phyloP scores from a whole-genome alignment of 2,113 vertebrate species.

The Apteryx owenii region DNA sequence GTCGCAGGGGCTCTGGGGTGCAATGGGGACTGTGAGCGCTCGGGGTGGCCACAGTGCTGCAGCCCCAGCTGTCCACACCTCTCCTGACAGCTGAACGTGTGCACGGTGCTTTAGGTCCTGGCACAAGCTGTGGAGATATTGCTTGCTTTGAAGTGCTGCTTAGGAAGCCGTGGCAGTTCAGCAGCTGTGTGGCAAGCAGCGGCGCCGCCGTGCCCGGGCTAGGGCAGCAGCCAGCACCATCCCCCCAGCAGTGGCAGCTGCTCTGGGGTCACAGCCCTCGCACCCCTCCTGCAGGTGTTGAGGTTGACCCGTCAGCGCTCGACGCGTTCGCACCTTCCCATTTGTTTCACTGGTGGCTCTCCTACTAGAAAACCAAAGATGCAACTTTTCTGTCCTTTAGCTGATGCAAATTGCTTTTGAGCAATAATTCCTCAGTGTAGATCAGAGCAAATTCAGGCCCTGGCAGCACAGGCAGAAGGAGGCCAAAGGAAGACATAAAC shows the following conservation, averaged over 20 bases:
- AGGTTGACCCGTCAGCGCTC: background rate
- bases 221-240: background rate
- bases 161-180: accelerated
- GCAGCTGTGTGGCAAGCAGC: background rate
- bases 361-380: background rate
- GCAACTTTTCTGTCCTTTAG: background rate
- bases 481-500: background rate
- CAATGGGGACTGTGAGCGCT: accelerated
- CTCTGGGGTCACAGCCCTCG: background rate
- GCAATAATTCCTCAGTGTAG: background rate
- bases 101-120: background rate
- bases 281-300: background rate
- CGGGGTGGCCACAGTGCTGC: accelerated
- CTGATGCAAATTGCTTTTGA: background rate
- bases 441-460: background rate
- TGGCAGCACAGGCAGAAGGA: background rate
- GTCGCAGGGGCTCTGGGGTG: accelerated
- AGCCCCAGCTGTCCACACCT: background rate
- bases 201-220: accelerated
- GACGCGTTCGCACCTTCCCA: background rate
- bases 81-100: background rate
- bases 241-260: background rate
- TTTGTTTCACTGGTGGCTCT: background rate
- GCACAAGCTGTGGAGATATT: accelerated
- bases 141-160: accelerated